These are phyloP conservation scores for Drosophila mettleri DNA, from an alignment of 2,888 invertebrate genomes.

Conservation along the genomic window DNA sequence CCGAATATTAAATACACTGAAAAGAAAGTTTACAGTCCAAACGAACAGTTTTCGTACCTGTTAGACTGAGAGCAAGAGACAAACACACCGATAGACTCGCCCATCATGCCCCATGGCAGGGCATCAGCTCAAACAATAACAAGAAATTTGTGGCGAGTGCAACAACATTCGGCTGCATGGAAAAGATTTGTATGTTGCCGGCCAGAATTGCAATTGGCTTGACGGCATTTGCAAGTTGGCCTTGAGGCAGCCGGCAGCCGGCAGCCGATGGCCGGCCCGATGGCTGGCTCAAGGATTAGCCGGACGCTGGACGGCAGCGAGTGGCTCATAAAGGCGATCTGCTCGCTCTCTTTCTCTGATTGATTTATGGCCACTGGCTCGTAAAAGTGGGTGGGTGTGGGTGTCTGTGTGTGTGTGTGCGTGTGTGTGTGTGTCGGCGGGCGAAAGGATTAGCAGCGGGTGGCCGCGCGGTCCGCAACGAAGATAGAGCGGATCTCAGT, in stretches of 20 bases:
- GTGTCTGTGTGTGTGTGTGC: too few relatives aligned
- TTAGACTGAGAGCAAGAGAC: neutral
- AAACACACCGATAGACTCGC: neutral
- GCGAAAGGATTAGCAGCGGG: constrained; percentile 38
- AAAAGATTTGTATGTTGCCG: constrained; percentile 12
- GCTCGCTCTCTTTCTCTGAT: constrained; percentile 65
- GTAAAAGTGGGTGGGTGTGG: constrained; percentile 45
- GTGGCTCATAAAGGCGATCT: constrained; percentile 54
- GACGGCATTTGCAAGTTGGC: constrained; percentile 39
- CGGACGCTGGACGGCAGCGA: constrained; percentile 7
- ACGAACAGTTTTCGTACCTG: neutral
- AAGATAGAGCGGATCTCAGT: constrained; percentile 36
- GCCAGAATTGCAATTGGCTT: constrained; percentile 29
- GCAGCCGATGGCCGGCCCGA: too few relatives aligned
- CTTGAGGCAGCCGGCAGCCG: constrained; percentile 42
- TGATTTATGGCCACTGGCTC: constrained; percentile 73
- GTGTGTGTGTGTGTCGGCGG: too few relatives aligned
- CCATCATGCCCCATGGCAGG: neutral
- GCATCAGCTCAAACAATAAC: neutral
- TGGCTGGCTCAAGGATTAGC: constrained; percentile 58
- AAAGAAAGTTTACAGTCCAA: neutral
- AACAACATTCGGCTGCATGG: constrained; percentile 3
- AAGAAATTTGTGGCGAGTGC: constrained; percentile 20
- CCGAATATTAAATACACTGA: neutral
- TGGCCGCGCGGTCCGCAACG: neutral